Base-by-base conservation (phyloP, 2,797 vertebrate species). In the Eulemur mongoz region DNA sequence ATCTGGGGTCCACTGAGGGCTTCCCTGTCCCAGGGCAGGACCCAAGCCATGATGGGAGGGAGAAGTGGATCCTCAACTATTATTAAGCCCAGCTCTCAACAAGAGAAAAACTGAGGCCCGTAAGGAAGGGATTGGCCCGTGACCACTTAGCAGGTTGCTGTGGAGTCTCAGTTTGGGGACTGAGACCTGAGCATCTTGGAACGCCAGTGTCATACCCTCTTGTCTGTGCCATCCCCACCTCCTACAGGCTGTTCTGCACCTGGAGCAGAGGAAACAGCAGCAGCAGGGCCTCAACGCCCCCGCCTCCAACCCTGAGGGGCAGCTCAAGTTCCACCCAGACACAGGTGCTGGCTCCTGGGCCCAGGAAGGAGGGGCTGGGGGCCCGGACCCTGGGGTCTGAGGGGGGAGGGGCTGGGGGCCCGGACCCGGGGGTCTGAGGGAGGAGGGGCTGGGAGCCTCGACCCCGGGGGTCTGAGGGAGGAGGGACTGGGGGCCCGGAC, bases 181-280 rank as follows among this genome's bases (percentile, higher is more conserved):
- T 7, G 12, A 83, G 48, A 23, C 86, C 61, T 14, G 15, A 65
- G 35, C 13, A 7, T 30, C 43, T 40, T 17, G 32, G 72, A n/a
- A 76, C 10, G 14, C 40, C 32, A 10, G 7, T 2, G 4, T 27
- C 22, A 7, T 4, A 9, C n/a, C 4, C 8, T 54, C 2, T 7
- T 10, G 30, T 32, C 72, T 45, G 14, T 73, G n/a, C 5, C 1
- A 57, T 67, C 43, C 50, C 20, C 23, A 9, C 1, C 27, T 17
- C 69, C 30, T 15, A 2, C 85, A 99, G 99, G 99, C 99, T 0
- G 98, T 99, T 1, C 96, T 99, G 93, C 99, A 99, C 32, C 99
- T 99, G 99, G 99, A 99, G 20, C 99, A 99, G 97, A 99, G 99
- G 97, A 99, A 99, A 75, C 98, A 98, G 11, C 98, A 99, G 98